Percentiles rank a stretch among this genome's conserved stretches.
phyloP scores from a whole-genome alignment of 2,888 invertebrate genomes.

The Cheilosia urbana region DNA sequence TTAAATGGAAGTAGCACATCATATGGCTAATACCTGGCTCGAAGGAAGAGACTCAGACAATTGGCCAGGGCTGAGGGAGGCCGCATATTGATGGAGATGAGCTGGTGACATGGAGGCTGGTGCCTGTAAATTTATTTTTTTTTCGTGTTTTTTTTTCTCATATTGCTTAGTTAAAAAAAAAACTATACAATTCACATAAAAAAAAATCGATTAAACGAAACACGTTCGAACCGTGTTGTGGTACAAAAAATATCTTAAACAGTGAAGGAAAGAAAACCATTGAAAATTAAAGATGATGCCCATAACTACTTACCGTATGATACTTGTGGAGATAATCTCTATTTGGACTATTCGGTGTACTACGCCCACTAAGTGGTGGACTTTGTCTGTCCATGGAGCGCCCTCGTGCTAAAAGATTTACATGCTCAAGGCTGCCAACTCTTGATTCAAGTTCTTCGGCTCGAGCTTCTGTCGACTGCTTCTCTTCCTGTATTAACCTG shows the following conservation, averaged over 20 bases:
- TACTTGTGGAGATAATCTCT: conserved; percentile 96
- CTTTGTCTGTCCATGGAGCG: conserved; percentile 89
- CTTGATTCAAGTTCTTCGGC: conserved; percentile 99
- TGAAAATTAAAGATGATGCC: conserved; percentile 10
- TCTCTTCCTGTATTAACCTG: conserved; percentile 94
- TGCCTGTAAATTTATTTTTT: conserved; percentile 86
- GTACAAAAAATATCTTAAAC: conserved; percentile 31
- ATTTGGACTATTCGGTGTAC: conserved; percentile 94
- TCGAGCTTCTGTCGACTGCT: conserved; percentile 97
- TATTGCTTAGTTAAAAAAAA: conserved; percentile 45
- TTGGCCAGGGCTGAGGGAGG: conserved; percentile 86
- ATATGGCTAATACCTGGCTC: conserved; percentile 88
- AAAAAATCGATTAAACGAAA: conserved; percentile 22
- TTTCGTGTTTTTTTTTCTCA: conserved; percentile 39
- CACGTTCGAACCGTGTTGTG: conserved; percentile 39
- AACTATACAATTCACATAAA: conserved; percentile 24
- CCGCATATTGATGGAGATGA: conserved; percentile 91
- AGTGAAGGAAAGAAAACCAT: conserved; percentile 34
- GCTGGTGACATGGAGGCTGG: conserved; percentile 96
- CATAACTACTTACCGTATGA: conserved; percentile 91
- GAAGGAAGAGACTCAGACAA: conserved; percentile 91
- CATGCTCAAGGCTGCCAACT: conserved; percentile 97
- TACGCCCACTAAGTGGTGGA: conserved; percentile 95
- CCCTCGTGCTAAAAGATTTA: conserved; percentile 91
- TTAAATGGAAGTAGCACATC: conserved; percentile 61